Percentiles rank a stretch among this genome's conserved stretches.
Evolutionary conservation across 2,797 vertebrate genomes (phyloP).

Genomic region (Pantherophis alleghaniensis): DNA sequence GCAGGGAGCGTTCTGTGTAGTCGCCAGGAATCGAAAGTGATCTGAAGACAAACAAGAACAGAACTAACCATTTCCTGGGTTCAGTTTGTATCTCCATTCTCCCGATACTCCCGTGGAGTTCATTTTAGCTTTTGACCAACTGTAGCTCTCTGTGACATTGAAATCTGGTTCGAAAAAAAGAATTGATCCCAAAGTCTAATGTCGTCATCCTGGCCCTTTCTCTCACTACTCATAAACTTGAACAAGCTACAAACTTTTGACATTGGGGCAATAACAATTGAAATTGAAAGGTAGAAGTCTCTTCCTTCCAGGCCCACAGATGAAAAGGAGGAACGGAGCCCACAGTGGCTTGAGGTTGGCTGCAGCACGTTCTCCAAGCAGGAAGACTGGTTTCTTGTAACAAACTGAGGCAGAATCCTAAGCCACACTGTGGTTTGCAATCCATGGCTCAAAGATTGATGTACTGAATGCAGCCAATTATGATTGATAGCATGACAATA

Average conservation of each 20-base stretch:
- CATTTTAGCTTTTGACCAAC: not conserved
- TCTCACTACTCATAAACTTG: not conserved
- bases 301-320: not conserved
- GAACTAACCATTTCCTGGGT: not conserved
- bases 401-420: not conserved
- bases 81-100: not conserved
- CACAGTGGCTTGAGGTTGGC: not conserved
- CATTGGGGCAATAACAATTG: not conserved
- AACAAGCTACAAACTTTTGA: not conserved
- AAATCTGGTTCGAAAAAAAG: not conserved
- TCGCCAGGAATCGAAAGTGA: not conserved
- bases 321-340: not conserved
- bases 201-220: not conserved
- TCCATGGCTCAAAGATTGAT: not conserved
- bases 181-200: not conserved
- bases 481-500: not conserved
- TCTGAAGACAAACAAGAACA: not conserved
- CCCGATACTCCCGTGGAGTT: not conserved
- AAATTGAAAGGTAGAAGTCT: not conserved
- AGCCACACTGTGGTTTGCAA: not conserved
- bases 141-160: not conserved
- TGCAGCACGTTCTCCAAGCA: not conserved
- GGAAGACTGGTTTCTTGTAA: not conserved
- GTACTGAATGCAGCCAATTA: not conserved
- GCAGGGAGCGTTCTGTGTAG: not conserved